Conservation (phyloP, 2,888 invertebrate species). For the Pristionchus entomophagus region DNA sequence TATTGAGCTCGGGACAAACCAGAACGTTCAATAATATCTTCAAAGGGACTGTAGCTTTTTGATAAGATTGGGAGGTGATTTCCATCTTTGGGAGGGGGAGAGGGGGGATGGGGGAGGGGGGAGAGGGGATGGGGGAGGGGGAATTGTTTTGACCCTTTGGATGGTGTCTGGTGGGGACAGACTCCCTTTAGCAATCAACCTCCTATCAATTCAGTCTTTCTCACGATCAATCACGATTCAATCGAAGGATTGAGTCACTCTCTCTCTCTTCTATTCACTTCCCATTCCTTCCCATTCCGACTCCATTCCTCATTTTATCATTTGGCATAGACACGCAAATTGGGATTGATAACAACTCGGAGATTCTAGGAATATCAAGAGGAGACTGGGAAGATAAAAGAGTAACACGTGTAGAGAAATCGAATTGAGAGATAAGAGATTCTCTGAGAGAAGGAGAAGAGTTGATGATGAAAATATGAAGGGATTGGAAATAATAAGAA, state of each 20-base stretch:
- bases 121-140: no score
- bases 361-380: conserved; percentile 31
- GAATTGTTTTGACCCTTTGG: not conserved
- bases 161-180: not conserved
- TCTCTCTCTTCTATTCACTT: not conserved
- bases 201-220: conserved; percentile 2
- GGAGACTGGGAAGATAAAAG: not conserved
- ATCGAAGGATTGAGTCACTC: not conserved
- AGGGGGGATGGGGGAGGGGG: no score
- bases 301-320: conserved; percentile 11
- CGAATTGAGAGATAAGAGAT: conserved; percentile 9
- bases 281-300: not conserved
- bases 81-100: no score
- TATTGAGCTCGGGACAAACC: no score
- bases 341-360: not conserved
- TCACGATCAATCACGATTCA: not conserved
- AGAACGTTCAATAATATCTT: no score
- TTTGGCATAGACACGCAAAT: not conserved
- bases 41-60: no score
- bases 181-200: conserved; percentile 15
- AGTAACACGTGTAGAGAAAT: conserved; percentile 14
- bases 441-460: not conserved
- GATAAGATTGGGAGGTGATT: no score
- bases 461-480: not conserved
- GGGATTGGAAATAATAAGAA: not conserved